Percentiles rank a stretch among this genome's conserved stretches.
phyloP scores from a whole-genome alignment of 2,888 invertebrate species.

The Abscondita cerata region DNA sequence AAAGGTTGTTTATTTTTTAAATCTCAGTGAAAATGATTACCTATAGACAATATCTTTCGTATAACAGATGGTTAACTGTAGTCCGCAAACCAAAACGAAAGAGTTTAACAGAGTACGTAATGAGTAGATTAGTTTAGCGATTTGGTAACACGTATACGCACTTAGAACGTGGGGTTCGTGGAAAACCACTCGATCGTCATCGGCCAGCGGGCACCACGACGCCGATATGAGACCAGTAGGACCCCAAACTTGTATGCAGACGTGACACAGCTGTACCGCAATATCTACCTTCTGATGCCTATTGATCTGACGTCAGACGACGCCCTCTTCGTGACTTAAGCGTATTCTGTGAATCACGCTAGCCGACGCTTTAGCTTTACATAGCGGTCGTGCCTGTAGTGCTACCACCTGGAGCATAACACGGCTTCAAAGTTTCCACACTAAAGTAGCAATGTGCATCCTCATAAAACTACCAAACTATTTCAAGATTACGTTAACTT shows the following conservation, averaged over 20 bases:
- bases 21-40: conserved; percentile 31
- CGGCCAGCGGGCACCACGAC: conserved; percentile 26
- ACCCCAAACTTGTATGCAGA: conserved; percentile 57
- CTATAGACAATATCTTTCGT: conserved; percentile 22
- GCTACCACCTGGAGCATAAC: conserved; percentile 27
- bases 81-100: background rate
- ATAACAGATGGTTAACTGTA: conserved; percentile 17
- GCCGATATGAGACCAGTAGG: conserved; percentile 53
- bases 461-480: conserved; percentile 20
- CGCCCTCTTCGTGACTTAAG: conserved; percentile 53
- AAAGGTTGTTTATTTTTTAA: conserved; percentile 30
- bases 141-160: conserved; percentile 17
- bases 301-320: conserved; percentile 55
- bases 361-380: conserved; percentile 31
- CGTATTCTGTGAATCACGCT: conserved; percentile 44
- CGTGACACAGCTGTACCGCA: conserved; percentile 57
- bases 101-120: conserved; percentile 10
- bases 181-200: conserved; percentile 26
- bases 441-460: conserved; percentile 24
- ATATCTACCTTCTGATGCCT: conserved; percentile 54
- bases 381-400: conserved; percentile 34
- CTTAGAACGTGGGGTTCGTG: conserved; percentile 18
- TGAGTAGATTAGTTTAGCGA: conserved; percentile 19
- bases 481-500: background rate
- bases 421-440: conserved; percentile 20